Base-by-base conservation (phyloP, 2,888 invertebrate genomes). In the Polymixis flavicincta region DNA sequence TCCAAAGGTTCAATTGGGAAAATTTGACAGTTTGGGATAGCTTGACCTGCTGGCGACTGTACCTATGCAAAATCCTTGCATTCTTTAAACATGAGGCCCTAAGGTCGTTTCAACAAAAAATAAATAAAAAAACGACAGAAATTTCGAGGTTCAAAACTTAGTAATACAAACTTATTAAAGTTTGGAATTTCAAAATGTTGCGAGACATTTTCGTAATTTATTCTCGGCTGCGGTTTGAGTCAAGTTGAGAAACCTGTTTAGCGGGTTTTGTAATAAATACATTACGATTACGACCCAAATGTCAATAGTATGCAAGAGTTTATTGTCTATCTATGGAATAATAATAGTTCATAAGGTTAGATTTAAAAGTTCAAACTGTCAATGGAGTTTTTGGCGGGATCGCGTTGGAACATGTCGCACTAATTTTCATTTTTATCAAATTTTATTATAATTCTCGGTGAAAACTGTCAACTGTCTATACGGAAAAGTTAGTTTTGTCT, bases 251-350 rank as follows among this genome's bases (percentile, higher is more conserved):
- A 84, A 84, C 84, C 37, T 7, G 80, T 83, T 68, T 71, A 61
- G 57, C 74, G 9, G 17, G 85, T 85, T 85, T 74, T 71, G 85
- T 74, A 85, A 84, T 71, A 63, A 60, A 73, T 55, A 66, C 64
- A 79, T 71, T 78, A 71, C 64, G 63, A 72, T 72, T 48, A 72
- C 70, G 67, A 61, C n/a, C 48, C 32, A 76, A 84, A 84, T 83
- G 74, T 82, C 76, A 76, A 64, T 52, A 76, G 61, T 52, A 65
- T 65, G 55, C 70, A 74, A 52, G 70, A 72, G n/a, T 59, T 70
- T 60, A 67, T 52, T 63, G 42, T 75, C 54, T 76, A 66, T 75
- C 54, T 76, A 66, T 25, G 25, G 1, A 37, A 61, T 68, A 67
- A 37, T 42, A 0, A 52, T n/a, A 59, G 78, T 68, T 65, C 45